These are phyloP conservation scores for Sylvicola cinctus DNA, from an alignment of 2,888 invertebrate species.

Conservation along the genomic window DNA sequence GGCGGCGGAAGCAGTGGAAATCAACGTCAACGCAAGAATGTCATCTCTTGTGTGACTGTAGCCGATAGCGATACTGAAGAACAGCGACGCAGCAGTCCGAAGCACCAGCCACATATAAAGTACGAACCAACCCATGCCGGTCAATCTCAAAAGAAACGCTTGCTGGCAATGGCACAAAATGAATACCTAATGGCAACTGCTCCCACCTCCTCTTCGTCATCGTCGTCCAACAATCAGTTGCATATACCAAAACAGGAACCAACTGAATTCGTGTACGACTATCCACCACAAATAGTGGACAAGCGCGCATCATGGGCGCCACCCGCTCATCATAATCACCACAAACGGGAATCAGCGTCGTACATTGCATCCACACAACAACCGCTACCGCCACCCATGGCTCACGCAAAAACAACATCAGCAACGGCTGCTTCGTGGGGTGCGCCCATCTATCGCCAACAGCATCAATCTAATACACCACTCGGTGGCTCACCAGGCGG, in stretches of 20 bases:
- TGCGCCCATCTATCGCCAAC: constrained; percentile 25
- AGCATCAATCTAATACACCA: constrained; percentile 32
- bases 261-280: constrained; percentile 21
- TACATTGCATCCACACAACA: constrained; percentile 10
- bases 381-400: constrained; percentile 21
- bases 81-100: constrained; percentile 28
- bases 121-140: constrained; percentile 30
- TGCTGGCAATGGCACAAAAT: constrained; percentile 69
- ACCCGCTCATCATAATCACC: constrained; percentile 23
- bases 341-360: constrained; percentile 22
- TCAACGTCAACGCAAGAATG: constrained; percentile 38
- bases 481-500: constrained; percentile 22
- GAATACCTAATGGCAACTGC: constrained; percentile 34
- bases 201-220: constrained; percentile 12
- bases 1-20: not conserved
- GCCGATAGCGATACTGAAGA: constrained; percentile 54
- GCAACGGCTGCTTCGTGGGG: constrained; percentile 17
- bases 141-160: constrained; percentile 74
- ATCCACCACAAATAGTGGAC: constrained; percentile 16
- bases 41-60: constrained; percentile 59
- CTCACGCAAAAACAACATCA: constrained; percentile 23
- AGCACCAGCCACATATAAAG: constrained; percentile 17
- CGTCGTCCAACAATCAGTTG: constrained; percentile 14
- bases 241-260: constrained; percentile 26
- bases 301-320: constrained; percentile 28